These are phyloP conservation scores for Glyptemys insculpta DNA, from an alignment of 2,797 vertebrate genomes.

Conservation along the genomic window DNA sequence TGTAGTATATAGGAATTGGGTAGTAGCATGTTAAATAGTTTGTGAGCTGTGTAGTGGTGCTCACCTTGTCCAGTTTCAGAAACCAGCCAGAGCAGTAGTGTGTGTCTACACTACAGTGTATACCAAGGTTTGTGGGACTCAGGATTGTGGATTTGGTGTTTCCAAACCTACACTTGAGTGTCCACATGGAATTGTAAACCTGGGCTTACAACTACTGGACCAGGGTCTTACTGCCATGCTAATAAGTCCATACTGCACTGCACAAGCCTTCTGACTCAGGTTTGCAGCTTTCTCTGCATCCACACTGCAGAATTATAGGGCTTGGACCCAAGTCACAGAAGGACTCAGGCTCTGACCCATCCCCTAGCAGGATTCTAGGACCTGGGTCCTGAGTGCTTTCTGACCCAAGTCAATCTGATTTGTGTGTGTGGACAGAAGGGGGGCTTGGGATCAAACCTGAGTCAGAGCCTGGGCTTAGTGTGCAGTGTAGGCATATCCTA, in stretches of 20 bases:
- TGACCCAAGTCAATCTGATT: background rate
- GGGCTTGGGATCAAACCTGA: background rate
- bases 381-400: background rate
- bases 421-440: background rate
- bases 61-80: background rate
- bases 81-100: background rate
- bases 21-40: background rate
- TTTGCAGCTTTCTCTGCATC: background rate
- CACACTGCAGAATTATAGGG: background rate
- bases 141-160: background rate
- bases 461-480: background rate
- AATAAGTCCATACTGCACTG: background rate
- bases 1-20: fast-evolving
- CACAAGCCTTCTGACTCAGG: background rate
- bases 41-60: background rate
- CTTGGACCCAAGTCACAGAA: background rate
- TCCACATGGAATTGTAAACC: background rate
- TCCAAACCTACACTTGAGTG: background rate
- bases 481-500: background rate
- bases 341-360: background rate
- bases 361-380: background rate
- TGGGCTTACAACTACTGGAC: background rate
- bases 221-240: background rate
- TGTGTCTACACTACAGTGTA: background rate
- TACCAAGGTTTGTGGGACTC: background rate